Percentiles rank a stretch among this genome's conserved stretches.
Conservation (phyloP, 2,797 vertebrate species). For the Thripadectes ignobilis region DNA sequence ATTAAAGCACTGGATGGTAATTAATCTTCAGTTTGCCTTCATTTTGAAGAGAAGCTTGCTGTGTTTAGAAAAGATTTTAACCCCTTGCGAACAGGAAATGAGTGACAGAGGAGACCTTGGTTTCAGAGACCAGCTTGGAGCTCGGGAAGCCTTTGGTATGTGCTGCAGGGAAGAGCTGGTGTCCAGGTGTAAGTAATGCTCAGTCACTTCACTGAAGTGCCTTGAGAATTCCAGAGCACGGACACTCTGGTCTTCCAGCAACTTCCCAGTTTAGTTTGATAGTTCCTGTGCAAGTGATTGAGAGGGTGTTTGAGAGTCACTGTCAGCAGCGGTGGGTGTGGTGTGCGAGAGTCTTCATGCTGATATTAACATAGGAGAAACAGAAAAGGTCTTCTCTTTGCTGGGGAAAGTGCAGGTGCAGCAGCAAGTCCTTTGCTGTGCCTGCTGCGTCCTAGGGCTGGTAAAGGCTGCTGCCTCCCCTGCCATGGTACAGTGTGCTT, state of each 20-base stretch:
- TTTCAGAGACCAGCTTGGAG: neutral
- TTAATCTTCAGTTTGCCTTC: neutral
- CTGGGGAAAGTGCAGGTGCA: neutral
- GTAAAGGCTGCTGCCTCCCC: neutral
- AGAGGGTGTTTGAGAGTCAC: neutral
- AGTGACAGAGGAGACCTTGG: accelerated
- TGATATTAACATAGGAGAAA: neutral
- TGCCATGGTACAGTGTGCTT: neutral
- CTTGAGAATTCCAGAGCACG: neutral
- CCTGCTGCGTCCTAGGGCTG: neutral
- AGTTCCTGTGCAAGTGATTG: neutral
- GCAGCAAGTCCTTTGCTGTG: neutral
- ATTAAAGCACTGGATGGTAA: neutral
- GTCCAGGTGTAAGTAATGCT: neutral
- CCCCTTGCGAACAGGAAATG: neutral
- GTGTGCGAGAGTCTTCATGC: neutral
- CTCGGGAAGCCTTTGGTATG: accelerated
- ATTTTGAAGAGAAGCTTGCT: neutral
- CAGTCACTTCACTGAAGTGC: neutral
- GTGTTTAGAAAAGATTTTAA: neutral
- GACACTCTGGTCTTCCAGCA: neutral
- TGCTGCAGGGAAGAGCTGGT: neutral
- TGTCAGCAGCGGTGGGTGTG: neutral
- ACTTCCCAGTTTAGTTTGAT: neutral
- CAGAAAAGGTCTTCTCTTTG: neutral